Evolutionary conservation across 2,888 invertebrate genomes (phyloP), one percentile per base, ranked within the genome.

Genomic region (Nymphalis polychloros): DNA sequence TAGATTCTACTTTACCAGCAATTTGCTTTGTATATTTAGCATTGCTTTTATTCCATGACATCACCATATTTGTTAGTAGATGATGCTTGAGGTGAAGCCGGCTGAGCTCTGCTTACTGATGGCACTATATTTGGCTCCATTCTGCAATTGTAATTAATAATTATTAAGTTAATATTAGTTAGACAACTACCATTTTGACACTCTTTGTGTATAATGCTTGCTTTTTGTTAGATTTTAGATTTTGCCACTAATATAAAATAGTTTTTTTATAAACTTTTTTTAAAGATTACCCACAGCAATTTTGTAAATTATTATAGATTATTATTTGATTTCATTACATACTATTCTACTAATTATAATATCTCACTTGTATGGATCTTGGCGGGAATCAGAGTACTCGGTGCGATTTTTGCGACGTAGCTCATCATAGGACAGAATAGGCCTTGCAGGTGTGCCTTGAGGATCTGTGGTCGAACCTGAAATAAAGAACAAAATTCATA

Each of bases 381-480:
- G 89, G 65, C 93, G 84, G 5, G 84, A 68, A 5, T 84, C 83
- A 5, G 81, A 78, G 81, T 94, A 94, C 46, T 95, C 95, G 50
- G 95, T 95, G 60, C 97, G 91, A 87, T 97, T 96, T 79, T 92
- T 93, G 62, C 93, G 93, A 23, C 97, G 93, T 69, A 97, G 84
- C 76, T 96, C 96, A 49, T 96, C 96, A 79, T 97, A 97, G 0
- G 95, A 93, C 17, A 94, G 93, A 0, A 90, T 78, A 0, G 94
- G 79, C 19, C 73, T 72, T 23, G 74, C 49, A 5, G 78, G 73
- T 17, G 70, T 50, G 5, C 69, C 20, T 13, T 81, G 79, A 3
- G 70, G 64, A 7, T 17, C 64, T 71, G 70, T 55, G 8, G 57
- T 16, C 1, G 52, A 61, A 8, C 17, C 35, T 16, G 6, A 7